A percentile compares a stretch with the other conserved stretches of the same genome.
These are phyloP conservation scores for Cheilosia urbana DNA, from an alignment of 2,888 invertebrate genomes.

Conservation along the genomic window DNA sequence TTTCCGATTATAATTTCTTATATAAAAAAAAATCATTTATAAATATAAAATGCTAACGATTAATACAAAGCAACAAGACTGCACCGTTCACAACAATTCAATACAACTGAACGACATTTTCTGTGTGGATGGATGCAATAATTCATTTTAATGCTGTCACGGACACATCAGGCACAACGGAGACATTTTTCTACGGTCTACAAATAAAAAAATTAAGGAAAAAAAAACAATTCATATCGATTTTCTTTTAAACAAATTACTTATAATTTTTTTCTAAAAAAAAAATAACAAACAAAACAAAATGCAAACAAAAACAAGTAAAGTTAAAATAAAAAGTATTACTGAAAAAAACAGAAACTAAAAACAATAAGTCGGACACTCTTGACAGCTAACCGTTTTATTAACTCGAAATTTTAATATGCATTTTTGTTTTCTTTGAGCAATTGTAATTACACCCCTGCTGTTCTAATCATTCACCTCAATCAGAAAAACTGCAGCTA, in stretches of 20 bases:
- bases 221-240: slow-evolving; percentile 52
- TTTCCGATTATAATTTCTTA: slow-evolving; percentile 14
- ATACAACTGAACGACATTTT: slow-evolving; percentile 68
- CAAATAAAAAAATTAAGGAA: slow-evolving; percentile 77
- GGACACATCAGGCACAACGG: slow-evolving; percentile 77
- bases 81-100: slow-evolving; percentile 66
- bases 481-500: slow-evolving; percentile 57
- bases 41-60: slow-evolving; percentile 28
- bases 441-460: not conserved
- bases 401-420: not conserved
- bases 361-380: not conserved
- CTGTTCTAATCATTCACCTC: slow-evolving; percentile 26
- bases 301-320: slow-evolving; percentile 45
- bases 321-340: not conserved
- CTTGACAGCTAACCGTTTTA: not conserved
- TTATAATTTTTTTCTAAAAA: slow-evolving; percentile 40
- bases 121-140: slow-evolving; percentile 69
- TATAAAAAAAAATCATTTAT: slow-evolving; percentile 2
- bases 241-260: slow-evolving; percentile 47
- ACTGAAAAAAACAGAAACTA: not conserved
- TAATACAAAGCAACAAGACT: slow-evolving; percentile 54
- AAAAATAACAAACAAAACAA: slow-evolving; percentile 72
- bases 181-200: slow-evolving; percentile 82
- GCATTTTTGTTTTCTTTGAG: slow-evolving; percentile 40
- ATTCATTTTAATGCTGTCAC: slow-evolving; percentile 73